A percentile compares a stretch with the other conserved stretches of the same genome.
phyloP scores from a whole-genome alignment of 1,140 invertebrate species.

The Anastatus disparis region DNA sequence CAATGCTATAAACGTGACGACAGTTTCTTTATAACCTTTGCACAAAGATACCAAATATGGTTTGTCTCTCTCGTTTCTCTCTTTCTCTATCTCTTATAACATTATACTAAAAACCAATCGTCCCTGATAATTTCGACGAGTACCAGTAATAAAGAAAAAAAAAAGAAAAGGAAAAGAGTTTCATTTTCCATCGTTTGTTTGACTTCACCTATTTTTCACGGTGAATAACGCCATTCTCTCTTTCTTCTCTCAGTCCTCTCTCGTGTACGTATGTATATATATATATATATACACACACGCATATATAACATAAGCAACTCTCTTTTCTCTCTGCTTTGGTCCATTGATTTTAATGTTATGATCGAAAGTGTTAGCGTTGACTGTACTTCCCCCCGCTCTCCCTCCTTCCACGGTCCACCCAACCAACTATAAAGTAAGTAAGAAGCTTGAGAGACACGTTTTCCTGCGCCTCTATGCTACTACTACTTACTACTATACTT shows the following conservation, averaged over 20 bases:
- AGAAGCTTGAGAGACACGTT: too few relatives aligned
- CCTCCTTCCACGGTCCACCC: too few relatives aligned
- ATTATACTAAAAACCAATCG: conserved; percentile 36
- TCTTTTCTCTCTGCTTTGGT: background rate
- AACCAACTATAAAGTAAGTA: too few relatives aligned
- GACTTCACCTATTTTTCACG: conserved; percentile 15
- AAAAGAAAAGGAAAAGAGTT: too few relatives aligned
- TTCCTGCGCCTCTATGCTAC: too few relatives aligned
- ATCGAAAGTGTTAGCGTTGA: conserved; percentile 30
- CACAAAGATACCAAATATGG: background rate
- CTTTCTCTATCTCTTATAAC: background rate
- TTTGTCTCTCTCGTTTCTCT: background rate
- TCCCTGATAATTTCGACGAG: conserved; percentile 32
- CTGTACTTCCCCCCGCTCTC: too few relatives aligned
- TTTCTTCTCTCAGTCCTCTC: too few relatives aligned
- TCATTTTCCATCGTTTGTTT: background rate
- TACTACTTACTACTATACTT: too few relatives aligned
- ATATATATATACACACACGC: background rate
- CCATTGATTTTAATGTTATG: conserved; percentile 34
- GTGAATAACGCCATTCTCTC: background rate
- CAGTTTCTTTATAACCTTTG: too few relatives aligned
- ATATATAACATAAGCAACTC: background rate
- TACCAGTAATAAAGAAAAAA: too few relatives aligned
- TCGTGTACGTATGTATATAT: too few relatives aligned
- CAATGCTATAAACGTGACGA: too few relatives aligned